These are phyloP conservation scores for Polypterus bichir DNA, from an alignment of 2,113 vertebrate species.

Conservation along the genomic window DNA sequence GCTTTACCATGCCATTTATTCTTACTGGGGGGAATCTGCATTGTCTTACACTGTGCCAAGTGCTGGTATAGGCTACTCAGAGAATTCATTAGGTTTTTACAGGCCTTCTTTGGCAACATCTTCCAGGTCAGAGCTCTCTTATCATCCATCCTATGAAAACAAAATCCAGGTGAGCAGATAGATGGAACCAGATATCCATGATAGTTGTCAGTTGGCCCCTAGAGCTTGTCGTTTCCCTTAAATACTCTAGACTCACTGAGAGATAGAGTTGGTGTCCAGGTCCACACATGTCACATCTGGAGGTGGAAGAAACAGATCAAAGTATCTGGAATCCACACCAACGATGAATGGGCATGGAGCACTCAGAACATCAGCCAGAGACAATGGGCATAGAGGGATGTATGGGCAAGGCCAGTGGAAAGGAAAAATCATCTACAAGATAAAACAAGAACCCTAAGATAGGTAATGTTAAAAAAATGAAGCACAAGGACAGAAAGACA, in stretches of 20 bases:
- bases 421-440: constrained; percentile 92
- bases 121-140: constrained; percentile 87
- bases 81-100: constrained; percentile 86
- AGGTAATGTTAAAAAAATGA: neutral
- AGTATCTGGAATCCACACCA: constrained; percentile 93
- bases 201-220: too few relatives aligned
- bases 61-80: constrained; percentile 82
- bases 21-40: neutral
- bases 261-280: constrained; percentile 97
- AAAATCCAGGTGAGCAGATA: neutral
- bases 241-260: constrained; percentile 68
- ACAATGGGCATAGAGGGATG: constrained; percentile 89
- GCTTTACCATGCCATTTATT: too few relatives aligned
- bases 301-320: constrained; percentile 92
- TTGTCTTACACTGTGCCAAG: constrained; percentile 72
- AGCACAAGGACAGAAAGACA: neutral
- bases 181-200: too few relatives aligned
- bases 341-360: constrained; percentile 95
- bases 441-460: constrained; percentile 18
- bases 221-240: too few relatives aligned
- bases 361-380: constrained; percentile 87
- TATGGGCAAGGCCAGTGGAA: constrained; percentile 98
- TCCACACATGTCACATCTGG: constrained; percentile 93
- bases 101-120: constrained; percentile 88
- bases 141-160: constrained; percentile 71